A percentile compares a stretch with the other conserved stretches of the same genome.
Evolutionary conservation across 2,888 invertebrate genomes (phyloP).

Genomic region (Altica lythri): DNA sequence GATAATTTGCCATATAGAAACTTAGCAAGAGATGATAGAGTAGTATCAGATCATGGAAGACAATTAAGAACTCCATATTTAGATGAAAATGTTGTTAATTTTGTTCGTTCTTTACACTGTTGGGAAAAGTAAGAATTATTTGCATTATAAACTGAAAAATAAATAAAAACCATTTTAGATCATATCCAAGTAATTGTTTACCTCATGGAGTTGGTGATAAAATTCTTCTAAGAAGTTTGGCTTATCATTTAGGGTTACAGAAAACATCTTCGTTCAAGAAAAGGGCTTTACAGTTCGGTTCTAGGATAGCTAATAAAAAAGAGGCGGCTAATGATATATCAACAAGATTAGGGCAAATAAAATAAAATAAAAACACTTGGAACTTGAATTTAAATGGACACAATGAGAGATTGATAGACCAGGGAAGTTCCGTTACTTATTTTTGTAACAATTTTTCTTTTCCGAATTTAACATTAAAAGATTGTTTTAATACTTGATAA

Average conservation of each 20-base stretch:
- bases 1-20: conserved; percentile 86
- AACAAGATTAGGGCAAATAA: conserved; percentile 38
- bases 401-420: no score
- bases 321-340: conserved; percentile 86
- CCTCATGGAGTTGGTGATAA: conserved; percentile 92
- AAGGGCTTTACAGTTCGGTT: conserved; percentile 96
- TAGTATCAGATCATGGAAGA: conserved; percentile 86
- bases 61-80: conserved; percentile 82
- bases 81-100: conserved; percentile 72
- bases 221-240: conserved; percentile 77
- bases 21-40: conserved; percentile 92
- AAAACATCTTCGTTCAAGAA: conserved; percentile 77
- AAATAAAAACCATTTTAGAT: no score
- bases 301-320: conserved; percentile 88
- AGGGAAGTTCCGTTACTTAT: no score
- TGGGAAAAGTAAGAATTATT: conserved; percentile 78
- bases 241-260: conserved; percentile 68
- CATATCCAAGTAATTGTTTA: conserved; percentile 57
- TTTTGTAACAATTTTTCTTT: no score
- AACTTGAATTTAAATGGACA: no score
- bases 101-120: conserved; percentile 66
- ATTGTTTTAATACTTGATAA: no score
- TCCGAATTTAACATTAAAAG: no score
- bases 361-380: no score
- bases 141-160: no score